phyloP scores from a whole-genome alignment of 2,113 vertebrate species.

The Callipepla californica region DNA sequence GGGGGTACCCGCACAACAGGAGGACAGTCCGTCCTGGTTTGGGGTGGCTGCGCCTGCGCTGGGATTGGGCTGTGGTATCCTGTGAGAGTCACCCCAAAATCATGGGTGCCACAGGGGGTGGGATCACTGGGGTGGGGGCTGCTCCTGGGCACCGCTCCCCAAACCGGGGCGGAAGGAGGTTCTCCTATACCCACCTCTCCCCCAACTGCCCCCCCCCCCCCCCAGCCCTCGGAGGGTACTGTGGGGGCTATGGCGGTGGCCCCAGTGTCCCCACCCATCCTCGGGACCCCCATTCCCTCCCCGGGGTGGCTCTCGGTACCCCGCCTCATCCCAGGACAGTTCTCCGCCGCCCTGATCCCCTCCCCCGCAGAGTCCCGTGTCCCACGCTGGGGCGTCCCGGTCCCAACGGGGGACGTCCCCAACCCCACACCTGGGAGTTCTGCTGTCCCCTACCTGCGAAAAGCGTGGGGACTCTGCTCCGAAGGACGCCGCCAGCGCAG shows the following conservation, averaged over 20 bases:
- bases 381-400: neutral
- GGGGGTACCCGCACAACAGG: neutral
- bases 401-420: neutral
- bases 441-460: neutral
- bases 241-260: too few species aligned
- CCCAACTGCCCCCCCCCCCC: neutral
- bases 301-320: neutral
- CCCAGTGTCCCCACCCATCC: neutral
- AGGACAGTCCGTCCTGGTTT: neutral
- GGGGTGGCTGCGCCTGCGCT: fast-evolving
- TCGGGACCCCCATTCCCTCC: neutral
- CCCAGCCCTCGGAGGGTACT: too few species aligned
- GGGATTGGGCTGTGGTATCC: neutral
- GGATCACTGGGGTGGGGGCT: fast-evolving
- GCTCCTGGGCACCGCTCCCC: neutral
- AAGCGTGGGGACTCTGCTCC: neutral
- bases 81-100: neutral
- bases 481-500: neutral
- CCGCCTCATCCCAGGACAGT: neutral
- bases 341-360: neutral
- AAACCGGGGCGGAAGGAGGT: neutral
- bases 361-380: neutral
- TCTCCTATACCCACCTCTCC: neutral
- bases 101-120: neutral
- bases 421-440: too few species aligned